Conservation (phyloP, 2,888 invertebrate genomes). For the Corbicula japonica region DNA sequence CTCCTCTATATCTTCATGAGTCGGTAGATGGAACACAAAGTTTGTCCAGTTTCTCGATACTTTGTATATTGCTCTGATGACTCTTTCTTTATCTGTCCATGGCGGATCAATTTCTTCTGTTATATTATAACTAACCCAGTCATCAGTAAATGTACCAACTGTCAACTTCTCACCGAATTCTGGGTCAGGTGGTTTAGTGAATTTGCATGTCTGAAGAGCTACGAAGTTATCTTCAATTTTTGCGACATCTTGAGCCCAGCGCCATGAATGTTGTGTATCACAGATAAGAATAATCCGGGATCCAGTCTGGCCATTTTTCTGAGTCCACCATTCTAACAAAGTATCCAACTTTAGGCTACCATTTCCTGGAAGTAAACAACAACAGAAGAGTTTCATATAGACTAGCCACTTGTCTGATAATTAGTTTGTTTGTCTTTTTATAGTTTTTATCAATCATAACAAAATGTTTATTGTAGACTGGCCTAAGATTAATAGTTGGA, state of each 20-base stretch:
- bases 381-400: too few relatives aligned
- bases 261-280: constrained; percentile 82
- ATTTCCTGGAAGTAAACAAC: constrained; percentile 71
- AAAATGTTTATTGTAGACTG: too few relatives aligned
- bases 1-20: constrained; percentile 80
- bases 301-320: constrained; percentile 74
- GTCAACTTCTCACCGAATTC: constrained; percentile 69
- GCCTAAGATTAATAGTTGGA: too few relatives aligned
- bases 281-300: constrained; percentile 84
- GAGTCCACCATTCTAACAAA: constrained; percentile 83
- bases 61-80: constrained; percentile 77
- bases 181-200: constrained; percentile 64
- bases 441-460: too few relatives aligned
- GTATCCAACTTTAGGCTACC: constrained; percentile 78
- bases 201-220: constrained; percentile 84
- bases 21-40: constrained; percentile 84
- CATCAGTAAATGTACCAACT: constrained; percentile 83
- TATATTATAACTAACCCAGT: constrained; percentile 83
- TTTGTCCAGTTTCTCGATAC: constrained; percentile 84
- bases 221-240: constrained; percentile 73
- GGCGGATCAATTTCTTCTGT: constrained; percentile 72
- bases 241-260: constrained; percentile 81
- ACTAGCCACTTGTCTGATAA: too few relatives aligned
- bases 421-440: too few relatives aligned
- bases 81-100: constrained; percentile 78